phyloP scores from a whole-genome alignment of 2,797 vertebrate species.

The Miichthys miiuy region DNA sequence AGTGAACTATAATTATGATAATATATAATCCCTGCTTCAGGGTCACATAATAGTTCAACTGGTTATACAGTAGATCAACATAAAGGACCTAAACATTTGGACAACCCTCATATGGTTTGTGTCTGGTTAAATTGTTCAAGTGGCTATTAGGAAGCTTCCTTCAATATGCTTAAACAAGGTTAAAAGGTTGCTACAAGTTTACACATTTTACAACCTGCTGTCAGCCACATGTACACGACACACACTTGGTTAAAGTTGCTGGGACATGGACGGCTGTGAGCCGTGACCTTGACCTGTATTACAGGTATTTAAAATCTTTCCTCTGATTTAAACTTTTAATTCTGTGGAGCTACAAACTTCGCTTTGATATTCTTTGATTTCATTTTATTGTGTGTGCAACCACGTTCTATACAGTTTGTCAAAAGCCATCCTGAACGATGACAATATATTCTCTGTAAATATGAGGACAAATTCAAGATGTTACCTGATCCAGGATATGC shows the following conservation, averaged over 20 bases:
- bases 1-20: background rate
- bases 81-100: constrained; percentile 17
- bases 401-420: background rate
- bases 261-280: constrained; percentile 32
- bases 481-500: constrained; percentile 3
- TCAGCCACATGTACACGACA: constrained; percentile 42
- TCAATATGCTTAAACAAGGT: constrained; percentile 71
- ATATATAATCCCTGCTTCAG: background rate
- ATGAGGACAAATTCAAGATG: constrained; percentile 6
- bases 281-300: constrained; percentile 61
- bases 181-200: constrained; percentile 74
- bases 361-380: background rate
- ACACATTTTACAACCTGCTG: constrained; percentile 70
- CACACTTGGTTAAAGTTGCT: constrained; percentile 40
- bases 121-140: constrained; percentile 81
- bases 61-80: background rate
- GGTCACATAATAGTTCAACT: constrained; percentile 15
- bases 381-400: background rate
- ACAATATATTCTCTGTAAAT: background rate
- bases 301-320: background rate
- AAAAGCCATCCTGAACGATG: constrained; percentile 10
- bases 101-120: constrained; percentile 63
- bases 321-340: background rate
- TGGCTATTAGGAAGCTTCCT: constrained; percentile 77
- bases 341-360: background rate